Evolutionary conservation across 2,113 vertebrate genomes (phyloP).

Genomic region (Python bivittatus): DNA sequence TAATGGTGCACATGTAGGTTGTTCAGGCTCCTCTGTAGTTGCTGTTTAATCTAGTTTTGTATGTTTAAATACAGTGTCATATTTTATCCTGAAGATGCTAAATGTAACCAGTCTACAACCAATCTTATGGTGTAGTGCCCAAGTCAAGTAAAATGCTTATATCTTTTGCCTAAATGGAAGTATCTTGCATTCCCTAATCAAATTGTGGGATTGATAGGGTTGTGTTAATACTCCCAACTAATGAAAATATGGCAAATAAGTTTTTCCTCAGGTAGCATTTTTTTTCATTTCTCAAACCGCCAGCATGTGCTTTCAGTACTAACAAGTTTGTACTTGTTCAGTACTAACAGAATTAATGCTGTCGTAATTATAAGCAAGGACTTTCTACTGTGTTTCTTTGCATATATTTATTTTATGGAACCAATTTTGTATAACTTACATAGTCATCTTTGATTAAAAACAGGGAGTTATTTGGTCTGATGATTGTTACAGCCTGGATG

Average conservation of each 20-base stretch:
- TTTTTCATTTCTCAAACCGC: not conserved
- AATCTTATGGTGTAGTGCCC: not conserved
- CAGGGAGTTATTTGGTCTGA: conserved; percentile 88
- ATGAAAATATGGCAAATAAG: not conserved
- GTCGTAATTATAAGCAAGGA: not conserved
- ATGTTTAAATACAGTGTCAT: not conserved
- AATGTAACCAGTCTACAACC: not conserved
- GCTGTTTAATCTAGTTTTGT: not conserved
- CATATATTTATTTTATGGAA: not conserved
- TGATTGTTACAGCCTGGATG: conserved; percentile 86
- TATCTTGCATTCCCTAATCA: not conserved
- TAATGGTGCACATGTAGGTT: not conserved
- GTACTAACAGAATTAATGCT: not conserved
- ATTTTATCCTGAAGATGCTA: not conserved
- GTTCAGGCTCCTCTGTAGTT: not conserved
- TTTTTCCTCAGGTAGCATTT: not conserved
- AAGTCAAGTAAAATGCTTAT: not conserved
- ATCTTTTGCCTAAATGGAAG: not conserved
- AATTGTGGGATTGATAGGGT: not conserved
- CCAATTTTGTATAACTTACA: conserved; percentile 6
- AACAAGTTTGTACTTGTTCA: not conserved
- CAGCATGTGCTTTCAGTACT: not conserved
- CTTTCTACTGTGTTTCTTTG: not conserved
- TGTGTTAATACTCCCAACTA: not conserved
- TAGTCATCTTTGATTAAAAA: conserved; percentile 44